These are phyloP conservation scores for Tachysurus vachellii DNA, from an alignment of 2,113 vertebrate species.

Conservation along the genomic window DNA sequence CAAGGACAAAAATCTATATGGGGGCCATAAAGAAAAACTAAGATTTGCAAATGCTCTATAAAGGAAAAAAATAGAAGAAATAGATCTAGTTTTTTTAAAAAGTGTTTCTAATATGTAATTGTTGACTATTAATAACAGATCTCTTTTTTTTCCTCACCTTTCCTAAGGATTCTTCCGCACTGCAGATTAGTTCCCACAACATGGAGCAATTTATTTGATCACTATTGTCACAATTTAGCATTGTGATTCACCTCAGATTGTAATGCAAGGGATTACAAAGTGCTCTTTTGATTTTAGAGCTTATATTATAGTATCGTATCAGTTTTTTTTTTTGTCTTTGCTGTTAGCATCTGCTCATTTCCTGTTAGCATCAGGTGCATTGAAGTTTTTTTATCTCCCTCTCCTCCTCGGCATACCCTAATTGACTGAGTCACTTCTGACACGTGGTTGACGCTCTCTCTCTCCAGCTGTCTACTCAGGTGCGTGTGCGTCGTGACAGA, in stretches of 20 bases:
- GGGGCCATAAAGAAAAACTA: neutral
- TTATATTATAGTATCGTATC: neutral
- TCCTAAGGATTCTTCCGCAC: neutral
- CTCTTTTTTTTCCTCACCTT: neutral
- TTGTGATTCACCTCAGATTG: neutral
- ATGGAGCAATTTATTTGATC: neutral
- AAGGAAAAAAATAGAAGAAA: neutral
- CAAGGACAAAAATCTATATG: neutral
- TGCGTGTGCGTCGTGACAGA: neutral
- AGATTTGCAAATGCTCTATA: neutral
- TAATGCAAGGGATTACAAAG: neutral
- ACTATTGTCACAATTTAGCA: neutral
- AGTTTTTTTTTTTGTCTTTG: neutral
- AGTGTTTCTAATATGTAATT: neutral
- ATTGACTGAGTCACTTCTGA: conserved; percentile 24
- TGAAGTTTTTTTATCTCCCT: neutral
- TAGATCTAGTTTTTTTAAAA: neutral
- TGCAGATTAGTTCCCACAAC: neutral
- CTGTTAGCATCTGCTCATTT: neutral
- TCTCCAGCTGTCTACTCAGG: neutral
- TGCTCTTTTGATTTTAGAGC: neutral
- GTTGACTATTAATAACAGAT: neutral
- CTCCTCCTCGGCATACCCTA: neutral
- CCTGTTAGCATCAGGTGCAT: neutral
- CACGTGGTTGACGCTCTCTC: neutral